phyloP scores from a whole-genome alignment of 2,797 vertebrate genomes.

The Hyperoplus lanceolatus region DNA sequence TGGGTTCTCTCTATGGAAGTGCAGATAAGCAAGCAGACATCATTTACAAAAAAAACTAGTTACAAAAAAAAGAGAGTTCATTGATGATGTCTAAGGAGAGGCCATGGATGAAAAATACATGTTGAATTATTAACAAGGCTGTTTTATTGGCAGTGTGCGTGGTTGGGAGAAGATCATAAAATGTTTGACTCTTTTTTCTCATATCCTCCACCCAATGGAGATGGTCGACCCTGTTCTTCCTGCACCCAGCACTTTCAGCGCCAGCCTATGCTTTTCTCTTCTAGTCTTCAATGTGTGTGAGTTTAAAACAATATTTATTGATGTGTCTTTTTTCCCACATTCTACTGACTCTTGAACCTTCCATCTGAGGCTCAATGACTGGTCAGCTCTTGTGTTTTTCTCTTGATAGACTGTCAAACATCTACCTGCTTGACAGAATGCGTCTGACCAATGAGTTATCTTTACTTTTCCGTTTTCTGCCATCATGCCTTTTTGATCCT shows the following conservation, averaged over 20 bases:
- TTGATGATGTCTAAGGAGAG: slow-evolving; percentile 24
- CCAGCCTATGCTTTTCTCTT: background rate
- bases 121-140: slow-evolving; percentile 41
- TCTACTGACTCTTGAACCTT: background rate
- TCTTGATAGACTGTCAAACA: background rate
- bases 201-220: background rate
- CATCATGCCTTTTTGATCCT: slow-evolving; percentile 24
- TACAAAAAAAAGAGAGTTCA: slow-evolving; percentile 18
- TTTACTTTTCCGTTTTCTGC: background rate
- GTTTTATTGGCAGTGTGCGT: slow-evolving; percentile 14
- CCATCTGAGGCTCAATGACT: slow-evolving; percentile 16
- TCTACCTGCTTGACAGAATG: slow-evolving; percentile 17
- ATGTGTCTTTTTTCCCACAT: background rate
- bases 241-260: background rate
- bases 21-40: background rate
- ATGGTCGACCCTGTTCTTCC: background rate
- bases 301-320: background rate
- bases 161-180: slow-evolving; percentile 6
- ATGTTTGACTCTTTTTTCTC: slow-evolving; percentile 10
- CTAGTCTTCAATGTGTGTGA: background rate
- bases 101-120: slow-evolving; percentile 13
- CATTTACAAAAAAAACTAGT: slow-evolving; percentile 24
- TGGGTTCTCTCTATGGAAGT: slow-evolving; percentile 1
- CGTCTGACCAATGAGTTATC: slow-evolving; percentile 13
- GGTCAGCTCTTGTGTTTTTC: slow-evolving; percentile 19